A percentile compares a stretch with the other conserved stretches of the same genome.
Conservation (phyloP, 2,113 vertebrate species). For the Ciconia boyciana region DNA sequence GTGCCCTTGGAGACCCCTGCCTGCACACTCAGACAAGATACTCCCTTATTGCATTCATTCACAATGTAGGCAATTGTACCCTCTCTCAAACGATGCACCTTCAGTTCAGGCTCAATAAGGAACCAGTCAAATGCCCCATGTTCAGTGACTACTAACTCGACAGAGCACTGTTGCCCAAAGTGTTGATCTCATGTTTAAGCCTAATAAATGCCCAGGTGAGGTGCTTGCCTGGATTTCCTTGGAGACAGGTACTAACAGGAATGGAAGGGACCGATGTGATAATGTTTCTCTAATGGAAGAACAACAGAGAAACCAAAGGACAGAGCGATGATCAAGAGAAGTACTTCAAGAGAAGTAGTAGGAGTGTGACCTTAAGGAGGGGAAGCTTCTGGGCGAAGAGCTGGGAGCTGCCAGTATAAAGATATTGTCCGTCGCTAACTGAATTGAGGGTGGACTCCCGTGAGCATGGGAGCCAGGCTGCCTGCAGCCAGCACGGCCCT, state of each 20-base stretch:
- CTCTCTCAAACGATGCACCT: neutral
- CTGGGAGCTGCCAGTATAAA: neutral
- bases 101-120: neutral
- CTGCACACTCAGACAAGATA: neutral
- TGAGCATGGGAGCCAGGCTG: rapidly evolving
- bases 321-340: neutral
- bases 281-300: neutral
- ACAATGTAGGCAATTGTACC: neutral
- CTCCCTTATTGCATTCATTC: neutral
- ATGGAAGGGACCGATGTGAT: neutral
- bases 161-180: neutral
- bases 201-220: neutral
- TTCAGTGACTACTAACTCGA: neutral
- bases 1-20: neutral
- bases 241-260: neutral
- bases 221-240: neutral
- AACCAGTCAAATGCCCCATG: neutral
- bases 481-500: rapidly evolving
- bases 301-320: neutral
- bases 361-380: neutral
- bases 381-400: neutral
- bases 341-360: neutral
- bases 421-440: rapidly evolving
- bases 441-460: neutral
- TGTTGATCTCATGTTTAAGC: neutral